Evolutionary conservation across 2,888 invertebrate species (phyloP).

Genomic region (Chalcis sispes): DNA sequence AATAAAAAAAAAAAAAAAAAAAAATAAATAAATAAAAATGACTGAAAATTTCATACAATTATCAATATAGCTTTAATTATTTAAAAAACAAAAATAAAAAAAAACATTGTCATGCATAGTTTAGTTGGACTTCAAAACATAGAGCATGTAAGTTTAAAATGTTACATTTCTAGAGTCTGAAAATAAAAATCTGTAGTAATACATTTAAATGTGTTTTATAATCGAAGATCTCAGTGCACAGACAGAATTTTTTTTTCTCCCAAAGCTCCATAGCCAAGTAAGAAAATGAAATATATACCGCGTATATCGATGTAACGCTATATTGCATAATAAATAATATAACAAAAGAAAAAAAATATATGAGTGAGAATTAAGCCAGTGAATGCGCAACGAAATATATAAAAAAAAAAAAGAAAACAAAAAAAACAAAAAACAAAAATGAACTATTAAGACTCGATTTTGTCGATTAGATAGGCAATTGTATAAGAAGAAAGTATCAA

Average conservation of each 20-base stretch:
- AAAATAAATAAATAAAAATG: too few relatives aligned
- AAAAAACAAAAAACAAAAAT: slow-evolving; percentile 12
- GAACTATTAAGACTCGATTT: slow-evolving; percentile 62
- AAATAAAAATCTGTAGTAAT: too few relatives aligned
- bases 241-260: slow-evolving; percentile 55
- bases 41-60: too few relatives aligned
- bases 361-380: slow-evolving; percentile 69
- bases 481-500: slow-evolving; percentile 57
- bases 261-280: slow-evolving; percentile 15
- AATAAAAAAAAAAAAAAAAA: too few relatives aligned
- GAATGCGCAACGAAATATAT: slow-evolving; percentile 71
- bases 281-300: slow-evolving; percentile 11
- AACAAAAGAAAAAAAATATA: slow-evolving; percentile 57
- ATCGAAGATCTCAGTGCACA: slow-evolving; percentile 38
- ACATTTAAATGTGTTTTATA: background rate
- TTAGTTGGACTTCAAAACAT: too few relatives aligned
- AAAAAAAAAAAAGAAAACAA: slow-evolving; percentile 29
- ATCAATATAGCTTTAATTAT: too few relatives aligned
- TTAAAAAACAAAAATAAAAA: too few relatives aligned
- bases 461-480: slow-evolving; percentile 57
- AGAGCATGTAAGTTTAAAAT: too few relatives aligned
- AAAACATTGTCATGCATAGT: too few relatives aligned
- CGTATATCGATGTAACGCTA: slow-evolving; percentile 38
- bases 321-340: slow-evolving; percentile 28
- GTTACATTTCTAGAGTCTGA: too few relatives aligned